Percentiles rank a stretch among this genome's conserved stretches.
These are phyloP conservation scores for Amblyjoppa proteus DNA, from an alignment of 2,888 invertebrate genomes.

Conservation along the genomic window DNA sequence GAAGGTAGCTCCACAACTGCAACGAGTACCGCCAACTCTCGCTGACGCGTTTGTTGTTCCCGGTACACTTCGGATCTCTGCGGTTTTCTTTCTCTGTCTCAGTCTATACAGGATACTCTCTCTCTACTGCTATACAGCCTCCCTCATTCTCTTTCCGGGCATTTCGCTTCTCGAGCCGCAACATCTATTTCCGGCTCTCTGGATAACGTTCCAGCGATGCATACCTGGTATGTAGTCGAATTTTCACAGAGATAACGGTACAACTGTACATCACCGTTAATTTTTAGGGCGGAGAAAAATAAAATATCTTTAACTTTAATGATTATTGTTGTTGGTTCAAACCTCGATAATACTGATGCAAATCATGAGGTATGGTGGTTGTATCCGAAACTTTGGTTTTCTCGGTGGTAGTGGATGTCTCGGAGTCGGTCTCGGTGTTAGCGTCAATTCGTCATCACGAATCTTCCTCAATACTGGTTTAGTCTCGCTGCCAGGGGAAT, in stretches of 20 bases:
- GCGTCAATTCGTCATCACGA: conserved; percentile 74
- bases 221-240: conserved; percentile 5
- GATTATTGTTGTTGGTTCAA: not conserved
- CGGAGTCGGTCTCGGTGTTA: conserved; percentile 78
- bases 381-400: conserved; percentile 82
- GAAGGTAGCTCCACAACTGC: not conserved
- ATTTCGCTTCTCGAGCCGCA: conserved; percentile 59
- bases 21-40: conserved; percentile 20
- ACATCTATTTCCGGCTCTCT: conserved; percentile 58
- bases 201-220: conserved; percentile 47
- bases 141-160: conserved; percentile 48
- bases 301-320: not conserved
- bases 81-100: conserved; percentile 1
- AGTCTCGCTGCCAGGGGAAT: conserved; percentile 72
- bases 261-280: not conserved
- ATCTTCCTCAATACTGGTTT: conserved; percentile 76
- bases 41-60: conserved; percentile 34
- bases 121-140: not conserved
- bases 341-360: conserved; percentile 83
- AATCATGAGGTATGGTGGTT: conserved; percentile 84
- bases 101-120: not conserved
- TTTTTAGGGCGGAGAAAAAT: not conserved
- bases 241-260: not conserved
- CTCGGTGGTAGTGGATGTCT: conserved; percentile 75
- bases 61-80: conserved; percentile 17